phyloP scores from a whole-genome alignment of 2,888 invertebrate species.

The Chouioia cunea region DNA sequence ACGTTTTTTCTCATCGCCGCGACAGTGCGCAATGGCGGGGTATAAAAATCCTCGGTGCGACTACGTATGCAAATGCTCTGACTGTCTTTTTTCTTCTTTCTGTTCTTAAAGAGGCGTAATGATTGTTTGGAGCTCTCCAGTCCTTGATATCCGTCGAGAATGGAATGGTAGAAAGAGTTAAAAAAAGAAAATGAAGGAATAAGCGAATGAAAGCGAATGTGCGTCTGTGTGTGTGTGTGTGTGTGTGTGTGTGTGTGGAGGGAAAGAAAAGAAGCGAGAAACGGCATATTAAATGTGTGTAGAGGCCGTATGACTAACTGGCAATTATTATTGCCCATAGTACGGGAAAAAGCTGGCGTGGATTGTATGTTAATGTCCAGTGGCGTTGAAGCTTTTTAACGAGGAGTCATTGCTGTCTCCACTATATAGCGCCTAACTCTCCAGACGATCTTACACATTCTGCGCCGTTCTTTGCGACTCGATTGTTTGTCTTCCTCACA shows the following conservation, averaged over 20 bases:
- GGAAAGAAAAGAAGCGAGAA: constrained; percentile 36
- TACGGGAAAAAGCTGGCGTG: constrained; percentile 48
- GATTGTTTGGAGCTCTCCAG: constrained; percentile 46
- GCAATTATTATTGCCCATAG: constrained; percentile 47
- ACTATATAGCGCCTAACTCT: constrained; percentile 3
- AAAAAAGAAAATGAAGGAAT: constrained; percentile 10
- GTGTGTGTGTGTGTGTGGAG: constrained; percentile 18
- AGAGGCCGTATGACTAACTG: constrained; percentile 52
- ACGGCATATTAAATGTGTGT: constrained; percentile 42
- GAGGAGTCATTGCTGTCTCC: constrained; percentile 48
- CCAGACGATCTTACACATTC: constrained; percentile 23
- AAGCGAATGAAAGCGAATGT: constrained; percentile 22
- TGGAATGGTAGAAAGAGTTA: not conserved
- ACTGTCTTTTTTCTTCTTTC: not conserved
- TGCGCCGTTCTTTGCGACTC: not conserved
- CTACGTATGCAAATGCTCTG: constrained; percentile 43
- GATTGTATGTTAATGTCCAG: constrained; percentile 54
- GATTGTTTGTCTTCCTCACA: constrained; percentile 6
- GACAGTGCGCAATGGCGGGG: constrained; percentile 12
- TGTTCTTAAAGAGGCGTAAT: constrained; percentile 43
- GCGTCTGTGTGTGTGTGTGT: too few species aligned
- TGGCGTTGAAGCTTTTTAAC: constrained; percentile 39
- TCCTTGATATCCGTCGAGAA: constrained; percentile 31
- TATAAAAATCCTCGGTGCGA: constrained; percentile 36
- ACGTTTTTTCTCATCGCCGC: constrained; percentile 24